Percentiles rank a stretch among this genome's conserved stretches.
Conservation (phyloP, 2,113 vertebrate genomes). For the Cephalopterus ornatus region DNA sequence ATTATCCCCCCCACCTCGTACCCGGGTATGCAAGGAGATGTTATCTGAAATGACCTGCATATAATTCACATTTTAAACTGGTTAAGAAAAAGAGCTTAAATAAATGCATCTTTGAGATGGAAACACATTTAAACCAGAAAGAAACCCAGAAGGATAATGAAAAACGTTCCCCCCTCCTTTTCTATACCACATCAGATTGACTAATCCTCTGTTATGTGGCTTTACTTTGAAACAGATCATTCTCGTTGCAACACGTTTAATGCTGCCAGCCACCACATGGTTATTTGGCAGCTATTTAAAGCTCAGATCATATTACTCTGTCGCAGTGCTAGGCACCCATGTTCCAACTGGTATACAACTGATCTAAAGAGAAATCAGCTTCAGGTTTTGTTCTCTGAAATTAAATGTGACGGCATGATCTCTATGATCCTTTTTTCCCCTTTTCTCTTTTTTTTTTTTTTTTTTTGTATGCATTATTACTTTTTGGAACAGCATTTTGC, state of each 20-base stretch:
- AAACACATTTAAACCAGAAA: neutral
- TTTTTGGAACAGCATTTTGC: constrained; percentile 53
- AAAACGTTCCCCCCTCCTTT: constrained; percentile 7
- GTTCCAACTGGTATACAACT: constrained; percentile 58
- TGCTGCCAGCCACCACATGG: constrained; percentile 65
- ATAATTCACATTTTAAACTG: neutral
- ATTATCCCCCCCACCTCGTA: no score
- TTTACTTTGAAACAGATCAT: constrained; percentile 66
- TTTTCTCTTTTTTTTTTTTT: neutral
- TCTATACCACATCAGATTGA: constrained; percentile 35
- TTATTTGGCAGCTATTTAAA: constrained; percentile 73
- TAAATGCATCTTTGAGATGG: neutral
- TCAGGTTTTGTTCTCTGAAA: constrained; percentile 64
- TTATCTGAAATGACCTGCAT: neutral
- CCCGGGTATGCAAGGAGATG: neutral
- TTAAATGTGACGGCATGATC: constrained; percentile 47
- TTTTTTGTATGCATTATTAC: constrained; percentile 1
- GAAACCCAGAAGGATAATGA: constrained; percentile 36
- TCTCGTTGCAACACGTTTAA: constrained; percentile 52
- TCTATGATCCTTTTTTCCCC: neutral
- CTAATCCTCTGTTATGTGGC: constrained; percentile 50
- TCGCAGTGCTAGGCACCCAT: constrained; percentile 46
- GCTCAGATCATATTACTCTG: constrained; percentile 61
- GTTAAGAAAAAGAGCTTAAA: neutral
- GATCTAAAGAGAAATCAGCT: constrained; percentile 66